These are phyloP conservation scores for Trachelus stipa DNA, from an alignment of 2,888 invertebrate species.

Conservation along the genomic window DNA sequence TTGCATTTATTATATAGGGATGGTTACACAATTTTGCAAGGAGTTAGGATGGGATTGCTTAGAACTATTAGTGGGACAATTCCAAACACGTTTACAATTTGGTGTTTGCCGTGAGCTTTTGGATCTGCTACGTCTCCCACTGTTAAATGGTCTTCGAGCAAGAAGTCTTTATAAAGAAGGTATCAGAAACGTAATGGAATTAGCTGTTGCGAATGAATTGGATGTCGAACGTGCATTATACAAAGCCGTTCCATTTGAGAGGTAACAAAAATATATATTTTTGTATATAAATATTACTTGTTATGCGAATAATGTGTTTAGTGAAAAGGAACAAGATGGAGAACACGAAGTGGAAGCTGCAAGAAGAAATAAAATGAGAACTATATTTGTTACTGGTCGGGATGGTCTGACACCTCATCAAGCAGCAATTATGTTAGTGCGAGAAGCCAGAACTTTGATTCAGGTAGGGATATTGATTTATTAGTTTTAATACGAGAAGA, in stretches of 20 bases:
- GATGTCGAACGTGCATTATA: constrained; percentile 82
- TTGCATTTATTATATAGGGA: constrained; percentile 72
- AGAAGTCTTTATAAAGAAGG: constrained; percentile 86
- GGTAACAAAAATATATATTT: constrained; percentile 55
- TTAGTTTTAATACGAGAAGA: constrained; percentile 4
- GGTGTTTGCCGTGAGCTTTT: constrained; percentile 93
- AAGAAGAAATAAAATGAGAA: constrained; percentile 77
- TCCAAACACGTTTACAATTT: constrained; percentile 93
- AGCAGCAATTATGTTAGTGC: constrained; percentile 82
- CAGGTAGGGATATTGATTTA: constrained; percentile 58
- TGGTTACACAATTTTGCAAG: constrained; percentile 96
- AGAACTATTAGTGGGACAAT: constrained; percentile 89
- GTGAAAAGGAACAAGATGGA: constrained; percentile 78
- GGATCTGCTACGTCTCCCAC: constrained; percentile 87
- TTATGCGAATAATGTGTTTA: constrained; percentile 34
- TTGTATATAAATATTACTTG: neutral
- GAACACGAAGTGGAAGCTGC: constrained; percentile 76
- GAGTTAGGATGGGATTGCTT: constrained; percentile 93
- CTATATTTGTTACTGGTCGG: constrained; percentile 83
- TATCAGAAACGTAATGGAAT: constrained; percentile 79
- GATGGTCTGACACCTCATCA: constrained; percentile 84
- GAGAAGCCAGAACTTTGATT: constrained; percentile 80
- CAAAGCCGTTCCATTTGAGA: constrained; percentile 87
- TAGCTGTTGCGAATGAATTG: constrained; percentile 80
- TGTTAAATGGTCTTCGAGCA: constrained; percentile 86